These are phyloP conservation scores for Myotis lucifugus DNA, from an alignment of 2,113 vertebrate genomes.

Conservation along the genomic window DNA sequence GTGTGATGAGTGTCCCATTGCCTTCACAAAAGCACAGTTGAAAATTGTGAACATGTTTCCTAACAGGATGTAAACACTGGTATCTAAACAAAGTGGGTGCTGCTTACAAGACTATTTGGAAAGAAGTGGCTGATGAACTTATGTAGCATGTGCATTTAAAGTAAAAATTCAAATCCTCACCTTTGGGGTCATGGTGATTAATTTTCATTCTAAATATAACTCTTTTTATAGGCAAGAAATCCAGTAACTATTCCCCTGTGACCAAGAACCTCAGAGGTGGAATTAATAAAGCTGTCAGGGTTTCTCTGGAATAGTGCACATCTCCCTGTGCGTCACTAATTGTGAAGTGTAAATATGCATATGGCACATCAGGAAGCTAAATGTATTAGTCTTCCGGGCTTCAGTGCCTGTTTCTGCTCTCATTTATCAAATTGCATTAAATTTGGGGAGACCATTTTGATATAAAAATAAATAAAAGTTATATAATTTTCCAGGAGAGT, in stretches of 20 bases:
- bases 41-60: not conserved
- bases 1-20: not conserved
- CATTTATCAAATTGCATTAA: constrained; percentile 65
- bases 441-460: constrained; percentile 42
- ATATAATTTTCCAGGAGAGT: constrained; percentile 55
- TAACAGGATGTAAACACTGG: not conserved
- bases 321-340: constrained; percentile 54
- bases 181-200: constrained; percentile 60
- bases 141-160: constrained; percentile 50
- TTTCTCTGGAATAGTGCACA: constrained; percentile 56
- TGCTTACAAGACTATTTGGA: constrained; percentile 32
- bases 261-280: not conserved
- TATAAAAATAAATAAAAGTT: constrained; percentile 60
- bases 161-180: constrained; percentile 56
- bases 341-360: constrained; percentile 40
- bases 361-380: not conserved
- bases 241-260: constrained; percentile 30
- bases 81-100: not conserved
- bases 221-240: constrained; percentile 39
- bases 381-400: constrained; percentile 12
- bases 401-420: constrained; percentile 48
- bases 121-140: constrained; percentile 57
- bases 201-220: constrained; percentile 66
- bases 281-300: constrained; percentile 59
- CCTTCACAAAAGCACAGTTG: not conserved